Evolutionary conservation across 2,888 invertebrate species (phyloP).

Genomic region (Apantesis nais): DNA sequence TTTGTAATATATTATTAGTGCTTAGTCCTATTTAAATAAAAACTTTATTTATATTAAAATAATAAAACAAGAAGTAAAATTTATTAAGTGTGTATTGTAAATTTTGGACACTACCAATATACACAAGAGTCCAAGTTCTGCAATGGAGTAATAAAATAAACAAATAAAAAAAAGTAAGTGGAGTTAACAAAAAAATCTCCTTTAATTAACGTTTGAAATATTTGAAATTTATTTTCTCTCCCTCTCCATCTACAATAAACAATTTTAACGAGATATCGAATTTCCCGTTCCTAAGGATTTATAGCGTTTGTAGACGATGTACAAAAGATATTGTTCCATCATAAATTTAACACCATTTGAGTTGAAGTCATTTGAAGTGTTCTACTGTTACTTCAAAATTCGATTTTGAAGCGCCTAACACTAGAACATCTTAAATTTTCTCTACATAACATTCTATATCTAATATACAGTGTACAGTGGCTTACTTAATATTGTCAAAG

Average conservation of each 20-base stretch:
- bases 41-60: no score
- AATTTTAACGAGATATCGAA: conserved; percentile 29
- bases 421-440: background rate
- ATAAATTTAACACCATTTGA: conserved; percentile 2
- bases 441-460: background rate
- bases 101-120: no score
- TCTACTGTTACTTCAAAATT: background rate
- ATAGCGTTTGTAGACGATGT: conserved; percentile 23
- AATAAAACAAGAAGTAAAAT: no score
- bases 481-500: no score
- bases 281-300: conserved; percentile 22
- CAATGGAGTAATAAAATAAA: background rate
- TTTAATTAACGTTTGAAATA: background rate
- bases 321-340: conserved; percentile 26
- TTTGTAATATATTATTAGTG: no score
- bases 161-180: background rate
- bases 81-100: background rate
- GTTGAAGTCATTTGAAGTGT: conserved; percentile 1
- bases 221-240: background rate
- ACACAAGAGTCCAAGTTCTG: no score
- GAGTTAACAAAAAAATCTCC: background rate
- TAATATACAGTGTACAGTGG: background rate
- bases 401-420: background rate
- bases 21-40: no score
- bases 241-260: conserved; percentile 14